phyloP scores from a whole-genome alignment of 2,113 vertebrate species.

The Myotis yumanensis region DNA sequence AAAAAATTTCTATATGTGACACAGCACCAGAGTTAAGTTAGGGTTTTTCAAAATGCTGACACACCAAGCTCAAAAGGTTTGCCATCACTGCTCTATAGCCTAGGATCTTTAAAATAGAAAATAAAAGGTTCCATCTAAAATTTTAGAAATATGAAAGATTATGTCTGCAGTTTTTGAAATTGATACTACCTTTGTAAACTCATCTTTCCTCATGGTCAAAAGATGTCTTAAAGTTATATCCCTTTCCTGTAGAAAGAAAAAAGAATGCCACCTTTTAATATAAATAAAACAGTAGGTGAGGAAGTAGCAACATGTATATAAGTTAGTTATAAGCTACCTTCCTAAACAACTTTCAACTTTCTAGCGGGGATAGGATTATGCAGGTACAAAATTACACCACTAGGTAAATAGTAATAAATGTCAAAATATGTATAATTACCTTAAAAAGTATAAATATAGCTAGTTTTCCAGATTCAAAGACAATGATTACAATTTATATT shows the following conservation, averaged over 20 bases:
- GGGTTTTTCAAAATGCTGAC: too few relatives aligned
- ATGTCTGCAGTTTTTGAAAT: constrained; percentile 18
- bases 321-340: neutral
- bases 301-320: neutral
- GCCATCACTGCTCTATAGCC: neutral
- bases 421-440: neutral
- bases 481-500: constrained; percentile 8
- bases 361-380: neutral
- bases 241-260: constrained; percentile 86
- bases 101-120: constrained; percentile 48
- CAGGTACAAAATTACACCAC: neutral
- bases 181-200: constrained; percentile 88
- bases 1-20: too few relatives aligned
- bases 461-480: constrained; percentile 37
- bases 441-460: neutral
- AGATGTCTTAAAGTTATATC: constrained; percentile 90
- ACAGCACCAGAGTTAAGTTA: too few relatives aligned
- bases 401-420: neutral
- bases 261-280: constrained; percentile 47
- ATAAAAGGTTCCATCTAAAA: constrained; percentile 11
- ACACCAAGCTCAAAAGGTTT: too few relatives aligned
- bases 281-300: constrained; percentile 42
- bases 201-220: constrained; percentile 90
- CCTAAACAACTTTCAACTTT: neutral
- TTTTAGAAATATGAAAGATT: constrained; percentile 24